Evolutionary conservation across 2,113 vertebrate genomes (phyloP).

Genomic region (Upupa epops): DNA sequence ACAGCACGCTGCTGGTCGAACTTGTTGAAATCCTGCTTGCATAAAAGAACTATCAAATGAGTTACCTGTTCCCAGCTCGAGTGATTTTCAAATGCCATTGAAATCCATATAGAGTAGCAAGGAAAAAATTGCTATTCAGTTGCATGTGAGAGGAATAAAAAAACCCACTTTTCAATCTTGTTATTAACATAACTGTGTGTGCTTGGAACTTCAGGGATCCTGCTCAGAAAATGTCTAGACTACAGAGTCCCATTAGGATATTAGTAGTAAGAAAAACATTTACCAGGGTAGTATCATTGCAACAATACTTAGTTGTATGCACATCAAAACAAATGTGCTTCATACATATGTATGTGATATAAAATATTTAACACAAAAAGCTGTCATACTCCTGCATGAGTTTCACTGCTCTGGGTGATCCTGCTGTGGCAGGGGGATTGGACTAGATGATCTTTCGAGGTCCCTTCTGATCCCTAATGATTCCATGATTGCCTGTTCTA

Average conservation of each 20-base stretch:
- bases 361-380: not conserved
- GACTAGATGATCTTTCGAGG: too few relatives aligned
- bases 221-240: not conserved
- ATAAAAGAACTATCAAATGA: conserved; percentile 12
- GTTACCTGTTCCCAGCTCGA: not conserved
- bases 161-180: not conserved
- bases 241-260: not conserved
- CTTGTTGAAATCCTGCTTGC: not conserved
- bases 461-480: too few relatives aligned
- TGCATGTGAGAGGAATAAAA: not conserved
- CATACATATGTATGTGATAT: fast-evolving
- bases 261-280: not conserved
- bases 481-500: not conserved
- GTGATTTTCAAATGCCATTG: not conserved
- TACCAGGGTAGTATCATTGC: not conserved
- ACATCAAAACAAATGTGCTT: not conserved
- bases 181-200: not conserved
- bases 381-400: not conserved
- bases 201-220: not conserved
- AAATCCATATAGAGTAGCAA: not conserved
- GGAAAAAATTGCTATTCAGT: not conserved
- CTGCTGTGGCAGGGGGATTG: too few relatives aligned
- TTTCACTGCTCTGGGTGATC: too few relatives aligned
- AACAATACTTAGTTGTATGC: not conserved
- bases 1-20: not conserved